Evolutionary conservation across 2,888 invertebrate species (phyloP).

Genomic region (Ophonus ardosiacus): DNA sequence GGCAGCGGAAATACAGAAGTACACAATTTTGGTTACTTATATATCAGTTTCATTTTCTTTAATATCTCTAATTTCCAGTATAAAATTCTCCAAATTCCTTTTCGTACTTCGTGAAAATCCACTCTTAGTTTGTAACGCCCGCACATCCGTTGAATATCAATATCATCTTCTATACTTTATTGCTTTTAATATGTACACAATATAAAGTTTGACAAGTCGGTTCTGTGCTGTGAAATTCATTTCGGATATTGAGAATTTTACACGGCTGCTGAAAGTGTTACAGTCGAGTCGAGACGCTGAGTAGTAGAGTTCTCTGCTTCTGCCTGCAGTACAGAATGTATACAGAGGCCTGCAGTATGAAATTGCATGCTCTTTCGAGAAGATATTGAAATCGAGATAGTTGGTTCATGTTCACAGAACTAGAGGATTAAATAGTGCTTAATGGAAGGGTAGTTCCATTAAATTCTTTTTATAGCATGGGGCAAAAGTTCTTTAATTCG

Average conservation of each 20-base stretch:
- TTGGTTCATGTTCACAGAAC: too few relatives aligned
- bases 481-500: too few relatives aligned
- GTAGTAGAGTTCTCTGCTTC: conserved; percentile 17
- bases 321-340: conserved; percentile 4
- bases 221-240: conserved; percentile 71
- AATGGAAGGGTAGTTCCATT: too few relatives aligned
- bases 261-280: conserved; percentile 66
- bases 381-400: too few relatives aligned
- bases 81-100: not conserved
- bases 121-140: not conserved
- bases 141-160: conserved; percentile 67
- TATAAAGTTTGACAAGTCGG: conserved; percentile 73
- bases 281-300: conserved; percentile 23
- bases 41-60: too few relatives aligned
- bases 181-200: conserved; percentile 74
- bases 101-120: not conserved
- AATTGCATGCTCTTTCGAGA: too few relatives aligned
- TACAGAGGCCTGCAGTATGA: not conserved
- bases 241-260: conserved; percentile 73
- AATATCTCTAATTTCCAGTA: too few relatives aligned
- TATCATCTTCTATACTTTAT: conserved; percentile 72
- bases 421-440: too few relatives aligned
- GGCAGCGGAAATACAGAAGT: too few relatives aligned
- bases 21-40: too few relatives aligned
- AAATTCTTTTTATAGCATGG: too few relatives aligned